Percentiles rank a stretch among this genome's conserved stretches.
Evolutionary conservation across 1,140 invertebrate species (phyloP).

Genomic region (Pteromalus puparum): DNA sequence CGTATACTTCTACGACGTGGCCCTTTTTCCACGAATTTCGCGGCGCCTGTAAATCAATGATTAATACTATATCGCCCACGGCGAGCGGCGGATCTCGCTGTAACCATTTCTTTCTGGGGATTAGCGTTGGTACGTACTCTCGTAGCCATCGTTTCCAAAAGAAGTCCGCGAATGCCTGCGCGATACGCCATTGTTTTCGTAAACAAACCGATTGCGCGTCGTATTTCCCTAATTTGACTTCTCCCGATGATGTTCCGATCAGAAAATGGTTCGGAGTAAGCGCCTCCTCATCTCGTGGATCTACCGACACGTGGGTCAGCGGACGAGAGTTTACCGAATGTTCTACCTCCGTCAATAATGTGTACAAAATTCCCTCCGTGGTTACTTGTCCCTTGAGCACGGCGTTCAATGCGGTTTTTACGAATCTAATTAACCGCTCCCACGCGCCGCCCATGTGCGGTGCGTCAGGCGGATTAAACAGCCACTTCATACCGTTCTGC

Average conservation of each 20-base stretch:
- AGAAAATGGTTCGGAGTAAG: conserved; percentile 17
- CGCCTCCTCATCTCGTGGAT: background rate
- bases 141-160: conserved; percentile 36
- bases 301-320: no score
- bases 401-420: no score
- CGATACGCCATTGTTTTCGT: background rate
- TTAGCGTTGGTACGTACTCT: conserved; percentile 46
- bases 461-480: no score
- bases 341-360: no score
- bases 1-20: background rate
- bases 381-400: background rate
- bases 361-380: conserved; percentile 33
- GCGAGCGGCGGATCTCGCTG: background rate
- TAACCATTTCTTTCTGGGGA: conserved; percentile 25
- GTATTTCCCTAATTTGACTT: background rate
- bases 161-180: no score
- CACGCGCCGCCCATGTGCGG: no score
- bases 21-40: conserved; percentile 40
- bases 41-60: conserved; percentile 11
- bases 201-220: background rate
- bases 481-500: no score
- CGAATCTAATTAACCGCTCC: no score
- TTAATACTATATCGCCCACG: conserved; percentile 26
- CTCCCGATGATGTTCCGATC: conserved; percentile 12
- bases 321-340: no score